Evolutionary conservation across 2,888 invertebrate genomes (phyloP), one percentile per base, ranked within the genome.

Genomic region (Tetheella fluctuosa): DNA sequence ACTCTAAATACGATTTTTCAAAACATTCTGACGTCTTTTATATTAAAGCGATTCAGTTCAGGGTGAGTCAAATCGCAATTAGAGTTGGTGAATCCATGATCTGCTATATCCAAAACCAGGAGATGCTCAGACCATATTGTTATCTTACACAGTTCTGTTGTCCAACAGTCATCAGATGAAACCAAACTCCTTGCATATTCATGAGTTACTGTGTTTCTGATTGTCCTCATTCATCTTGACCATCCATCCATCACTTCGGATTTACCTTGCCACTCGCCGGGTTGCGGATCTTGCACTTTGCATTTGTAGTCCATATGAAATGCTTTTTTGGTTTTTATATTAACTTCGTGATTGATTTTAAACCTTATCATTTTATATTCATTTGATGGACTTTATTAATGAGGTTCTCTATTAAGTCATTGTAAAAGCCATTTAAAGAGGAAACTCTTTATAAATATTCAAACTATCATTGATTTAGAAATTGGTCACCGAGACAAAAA

Each of bases 181-280:
- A 48, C 7, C 42, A n/a, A 42, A 7, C 42, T 42, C 30, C 42
- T 17, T 48, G 20, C 17, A 48, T 48, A 48, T 48, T 48, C 48
- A 48, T 20, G 20, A 20, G 48, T 48, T 10, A 10, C 48, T 42
- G 20, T 20, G 20, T 48, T 48, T 20, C 48, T 34, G 52, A 23
- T 61, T 54, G 54, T 55, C 39, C 57, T 67, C 64, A 75, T 75
- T 70, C 68, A 62, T 76, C 76, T 74, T 74, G 64, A 39, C 52
- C 52, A 58, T n/a, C 66, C 60, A 76, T 76, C 74, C 69, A 76
- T 76, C 76, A 69, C 62, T 54, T 59, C 54, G 54, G 58, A 54
- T 39, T 57, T 54, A 57, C 52, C 25, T 34, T 4, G 39, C 48
- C 48, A 48, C 48, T 48, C 10, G 20, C 20, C 48, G 10, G 2